A percentile compares a stretch with the other conserved stretches of the same genome.
phyloP scores from a whole-genome alignment of 2,888 invertebrate species.

The Drosophila dives region DNA sequence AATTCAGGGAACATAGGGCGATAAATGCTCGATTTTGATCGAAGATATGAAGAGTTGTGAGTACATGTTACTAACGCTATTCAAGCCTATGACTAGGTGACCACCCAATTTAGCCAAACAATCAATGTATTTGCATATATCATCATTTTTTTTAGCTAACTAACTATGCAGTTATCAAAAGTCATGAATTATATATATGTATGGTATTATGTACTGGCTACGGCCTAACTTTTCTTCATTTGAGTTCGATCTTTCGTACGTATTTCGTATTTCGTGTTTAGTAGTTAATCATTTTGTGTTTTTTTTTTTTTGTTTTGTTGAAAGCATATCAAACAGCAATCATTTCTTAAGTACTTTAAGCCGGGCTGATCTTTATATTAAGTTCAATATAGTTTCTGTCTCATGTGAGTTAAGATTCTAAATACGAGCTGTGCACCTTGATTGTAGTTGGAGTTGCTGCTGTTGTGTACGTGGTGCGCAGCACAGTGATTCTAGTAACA shows the following conservation, averaged over 20 bases:
- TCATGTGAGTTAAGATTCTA: slow-evolving; percentile 26
- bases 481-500: slow-evolving; percentile 20
- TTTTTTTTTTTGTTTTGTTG: slow-evolving; percentile 15
- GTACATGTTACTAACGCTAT: slow-evolving; percentile 40
- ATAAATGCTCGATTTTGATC: slow-evolving; percentile 75
- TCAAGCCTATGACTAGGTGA: slow-evolving; percentile 74
- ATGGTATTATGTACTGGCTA: slow-evolving; percentile 40
- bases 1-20: slow-evolving; percentile 60
- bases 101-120: slow-evolving; percentile 47
- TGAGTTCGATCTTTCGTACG: slow-evolving; percentile 61
- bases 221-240: slow-evolving; percentile 53
- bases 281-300: slow-evolving; percentile 54
- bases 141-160: slow-evolving; percentile 52
- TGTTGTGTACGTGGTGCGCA: slow-evolving; percentile 42
- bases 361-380: slow-evolving; percentile 25
- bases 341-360: slow-evolving; percentile 59
- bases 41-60: slow-evolving; percentile 73
- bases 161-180: slow-evolving; percentile 45
- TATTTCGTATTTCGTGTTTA: slow-evolving; percentile 71
- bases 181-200: slow-evolving; percentile 1
- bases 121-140: slow-evolving; percentile 26
- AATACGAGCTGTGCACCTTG: slow-evolving; percentile 53
- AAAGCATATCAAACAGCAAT: slow-evolving; percentile 67
- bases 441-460: slow-evolving; percentile 41
- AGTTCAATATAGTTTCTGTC: slow-evolving; percentile 30